Percentiles rank a stretch among this genome's conserved stretches.
Evolutionary conservation across 1,140 invertebrate species (phyloP).

Genomic region (Nylanderia fulva): DNA sequence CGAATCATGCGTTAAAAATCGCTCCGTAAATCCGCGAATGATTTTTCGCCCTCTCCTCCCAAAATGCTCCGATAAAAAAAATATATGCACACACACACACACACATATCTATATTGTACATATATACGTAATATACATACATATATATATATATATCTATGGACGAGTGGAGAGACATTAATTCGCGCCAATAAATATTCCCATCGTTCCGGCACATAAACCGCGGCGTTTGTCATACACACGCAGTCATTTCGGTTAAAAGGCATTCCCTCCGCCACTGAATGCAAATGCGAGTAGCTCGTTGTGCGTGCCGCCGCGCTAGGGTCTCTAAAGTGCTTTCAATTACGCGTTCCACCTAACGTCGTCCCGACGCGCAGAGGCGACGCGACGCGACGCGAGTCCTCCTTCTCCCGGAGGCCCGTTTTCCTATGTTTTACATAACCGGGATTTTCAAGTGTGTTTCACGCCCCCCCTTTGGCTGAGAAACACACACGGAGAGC

Average conservation of each 20-base stretch:
- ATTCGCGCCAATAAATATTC: constrained; percentile 84
- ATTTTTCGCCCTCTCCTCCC: constrained; percentile 47
- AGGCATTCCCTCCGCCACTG: constrained; percentile 82
- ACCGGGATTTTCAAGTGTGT: constrained; percentile 79
- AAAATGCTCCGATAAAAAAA: constrained; percentile 74
- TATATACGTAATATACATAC: constrained; percentile 36
- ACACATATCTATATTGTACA: not conserved
- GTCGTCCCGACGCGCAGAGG: constrained; percentile 67
- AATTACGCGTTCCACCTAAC: constrained; percentile 82
- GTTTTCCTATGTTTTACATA: constrained; percentile 80
- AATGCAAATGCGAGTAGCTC: constrained; percentile 82
- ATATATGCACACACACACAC: too few species aligned
- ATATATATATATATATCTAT: constrained; percentile 6
- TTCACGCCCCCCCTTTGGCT: constrained; percentile 72
- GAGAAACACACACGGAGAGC: constrained; percentile 42
- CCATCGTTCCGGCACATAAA: constrained; percentile 81
- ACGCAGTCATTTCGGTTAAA: constrained; percentile 84
- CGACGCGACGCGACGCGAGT: constrained; percentile 33
- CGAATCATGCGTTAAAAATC: not conserved
- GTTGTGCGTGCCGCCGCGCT: constrained; percentile 75
- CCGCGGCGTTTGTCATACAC: constrained; percentile 82
- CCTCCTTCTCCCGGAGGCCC: constrained; percentile 71
- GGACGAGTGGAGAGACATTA: constrained; percentile 78
- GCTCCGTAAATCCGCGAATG: constrained; percentile 9
- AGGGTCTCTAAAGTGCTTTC: constrained; percentile 83